phyloP scores from a whole-genome alignment of 2,888 invertebrate species.

The Hylaea fasciaria region DNA sequence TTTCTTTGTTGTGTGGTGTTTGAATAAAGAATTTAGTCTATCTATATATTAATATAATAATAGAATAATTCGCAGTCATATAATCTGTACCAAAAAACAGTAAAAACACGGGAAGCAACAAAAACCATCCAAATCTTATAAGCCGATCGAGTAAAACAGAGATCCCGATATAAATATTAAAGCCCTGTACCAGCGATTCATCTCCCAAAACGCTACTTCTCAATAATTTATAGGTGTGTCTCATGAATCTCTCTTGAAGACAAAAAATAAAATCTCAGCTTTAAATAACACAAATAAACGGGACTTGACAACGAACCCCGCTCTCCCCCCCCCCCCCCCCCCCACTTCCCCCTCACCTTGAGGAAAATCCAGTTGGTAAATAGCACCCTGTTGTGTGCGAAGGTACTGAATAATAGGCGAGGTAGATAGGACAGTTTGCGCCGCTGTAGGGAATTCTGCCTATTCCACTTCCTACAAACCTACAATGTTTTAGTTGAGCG shows the following conservation, averaged over 20 bases:
- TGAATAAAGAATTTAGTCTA: too few relatives aligned
- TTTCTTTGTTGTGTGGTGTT: too few relatives aligned
- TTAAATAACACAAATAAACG: constrained; percentile 50
- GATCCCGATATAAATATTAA: too few relatives aligned
- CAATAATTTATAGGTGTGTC: constrained; percentile 27
- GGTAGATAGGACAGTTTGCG: constrained; percentile 23
- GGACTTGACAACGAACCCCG: constrained; percentile 47
- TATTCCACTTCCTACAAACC: constrained; percentile 28
- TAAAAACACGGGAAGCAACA: too few relatives aligned
- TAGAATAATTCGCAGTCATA: too few relatives aligned
- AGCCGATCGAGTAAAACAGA: too few relatives aligned
- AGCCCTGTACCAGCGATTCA: constrained; percentile 10
- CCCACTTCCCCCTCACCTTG: constrained; percentile 38
- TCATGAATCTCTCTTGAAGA: constrained; percentile 15
- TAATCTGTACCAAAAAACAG: too few relatives aligned
- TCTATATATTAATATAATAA: too few relatives aligned
- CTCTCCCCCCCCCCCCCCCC: constrained; percentile 9
- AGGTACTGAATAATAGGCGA: constrained; percentile 26
- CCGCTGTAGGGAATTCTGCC: constrained; percentile 24
- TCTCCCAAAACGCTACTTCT: constrained; percentile 23
- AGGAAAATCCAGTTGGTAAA: constrained; percentile 52
- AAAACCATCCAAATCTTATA: too few relatives aligned
- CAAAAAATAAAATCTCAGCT: constrained; percentile 49
- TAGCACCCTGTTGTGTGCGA: constrained; percentile 47
- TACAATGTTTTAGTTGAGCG: constrained; percentile 24